Conservation (phyloP, 2,888 invertebrate genomes). For the Cheilosia grossa region DNA sequence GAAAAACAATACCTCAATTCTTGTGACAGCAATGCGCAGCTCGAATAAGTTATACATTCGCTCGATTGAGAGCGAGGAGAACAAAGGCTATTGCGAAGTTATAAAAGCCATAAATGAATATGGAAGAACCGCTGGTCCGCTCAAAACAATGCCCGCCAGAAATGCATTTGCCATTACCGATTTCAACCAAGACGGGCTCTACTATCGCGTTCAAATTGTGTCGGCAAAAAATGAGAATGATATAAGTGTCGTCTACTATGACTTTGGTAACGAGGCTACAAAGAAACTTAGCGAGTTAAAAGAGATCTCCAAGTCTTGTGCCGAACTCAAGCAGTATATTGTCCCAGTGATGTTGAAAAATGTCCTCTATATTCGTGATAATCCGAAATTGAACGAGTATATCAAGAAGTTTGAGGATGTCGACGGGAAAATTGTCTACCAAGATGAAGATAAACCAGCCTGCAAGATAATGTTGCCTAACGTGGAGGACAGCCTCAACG, state of each 20-base stretch:
- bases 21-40: constrained; percentile 59
- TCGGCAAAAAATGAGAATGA: constrained; percentile 38
- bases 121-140: constrained; percentile 51
- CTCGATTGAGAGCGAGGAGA: constrained; percentile 35
- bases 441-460: constrained; percentile 13
- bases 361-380: constrained; percentile 43
- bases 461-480: constrained; percentile 12
- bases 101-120: constrained; percentile 59
- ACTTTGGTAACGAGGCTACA: constrained; percentile 63
- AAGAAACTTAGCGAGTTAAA: constrained; percentile 68
- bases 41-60: constrained; percentile 73
- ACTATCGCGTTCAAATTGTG: constrained; percentile 72
- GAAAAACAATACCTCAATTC: constrained; percentile 43
- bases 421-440: constrained; percentile 55
- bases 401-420: constrained; percentile 68
- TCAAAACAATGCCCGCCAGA: constrained; percentile 48
- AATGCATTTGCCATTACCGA: constrained; percentile 69
- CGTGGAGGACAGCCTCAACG: constrained; percentile 50
- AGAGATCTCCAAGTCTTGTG: constrained; percentile 64
- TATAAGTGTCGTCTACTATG: constrained; percentile 68
- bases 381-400: constrained; percentile 42
- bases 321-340: constrained; percentile 63
- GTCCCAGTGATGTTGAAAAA: constrained; percentile 36
- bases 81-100: constrained; percentile 43
- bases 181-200: constrained; percentile 53